Conservation (phyloP, 2,113 vertebrate species). For the Telmatochromis sp. region DNA sequence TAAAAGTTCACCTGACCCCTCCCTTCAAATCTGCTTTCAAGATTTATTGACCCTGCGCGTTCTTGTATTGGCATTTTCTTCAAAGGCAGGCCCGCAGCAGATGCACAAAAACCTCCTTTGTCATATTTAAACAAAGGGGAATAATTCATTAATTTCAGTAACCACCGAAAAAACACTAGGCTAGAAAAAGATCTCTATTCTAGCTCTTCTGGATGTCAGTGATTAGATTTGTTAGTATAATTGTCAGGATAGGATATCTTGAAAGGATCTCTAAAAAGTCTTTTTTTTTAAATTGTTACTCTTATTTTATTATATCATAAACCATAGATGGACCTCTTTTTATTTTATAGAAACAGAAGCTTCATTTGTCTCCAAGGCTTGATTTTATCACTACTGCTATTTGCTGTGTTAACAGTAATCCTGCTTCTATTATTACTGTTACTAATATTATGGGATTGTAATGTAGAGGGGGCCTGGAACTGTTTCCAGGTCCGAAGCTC, state of each 20-base stretch:
- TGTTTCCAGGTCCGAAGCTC: neutral
- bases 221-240: neutral
- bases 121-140: neutral
- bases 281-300: neutral
- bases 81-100: neutral
- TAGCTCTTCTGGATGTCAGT: neutral
- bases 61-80: neutral
- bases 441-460: neutral
- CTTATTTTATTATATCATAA: neutral
- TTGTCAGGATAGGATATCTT: neutral
- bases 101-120: neutral
- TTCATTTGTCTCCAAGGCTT: neutral
- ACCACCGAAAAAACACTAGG: neutral
- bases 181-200: neutral
- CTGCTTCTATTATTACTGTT: neutral
- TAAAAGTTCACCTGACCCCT: conserved; percentile 59
- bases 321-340: neutral
- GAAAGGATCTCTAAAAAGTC: neutral
- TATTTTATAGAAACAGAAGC: neutral
- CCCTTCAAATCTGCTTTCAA: conserved; percentile 11
- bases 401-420: neutral
- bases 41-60: neutral
- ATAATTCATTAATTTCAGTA: neutral
- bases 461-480: neutral
- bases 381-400: neutral